Evolutionary conservation across 2,888 invertebrate species (phyloP).

Genomic region (Brenthis ino): DNA sequence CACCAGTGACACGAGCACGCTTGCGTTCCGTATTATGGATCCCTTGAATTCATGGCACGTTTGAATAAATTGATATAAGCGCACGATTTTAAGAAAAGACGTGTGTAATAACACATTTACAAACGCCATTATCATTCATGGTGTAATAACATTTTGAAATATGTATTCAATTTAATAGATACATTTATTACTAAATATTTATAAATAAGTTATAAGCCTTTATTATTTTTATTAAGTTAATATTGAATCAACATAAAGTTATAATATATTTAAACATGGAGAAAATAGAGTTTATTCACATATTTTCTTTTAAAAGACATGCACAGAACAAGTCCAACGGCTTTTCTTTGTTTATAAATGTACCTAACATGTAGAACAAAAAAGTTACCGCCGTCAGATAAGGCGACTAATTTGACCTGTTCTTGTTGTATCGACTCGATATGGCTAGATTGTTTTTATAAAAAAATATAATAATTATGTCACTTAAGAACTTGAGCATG

Average conservation of each 20-base stretch:
- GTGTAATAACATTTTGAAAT: slow-evolving; percentile 30
- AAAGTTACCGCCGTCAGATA: slow-evolving; percentile 25
- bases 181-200: not conserved
- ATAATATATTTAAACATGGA: not conserved
- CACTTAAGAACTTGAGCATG: slow-evolving; percentile 20
- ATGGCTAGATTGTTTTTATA: slow-evolving; percentile 26
- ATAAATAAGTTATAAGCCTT: not conserved
- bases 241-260: not conserved
- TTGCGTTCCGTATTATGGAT: slow-evolving; percentile 48
- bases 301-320: slow-evolving; percentile 12
- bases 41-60: slow-evolving; percentile 61
- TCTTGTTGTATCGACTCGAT: slow-evolving; percentile 19
- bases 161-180: slow-evolving; percentile 6
- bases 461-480: slow-evolving; percentile 32
- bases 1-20: slow-evolving; percentile 36
- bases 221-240: not conserved
- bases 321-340: slow-evolving; percentile 27
- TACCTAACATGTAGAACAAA: slow-evolving; percentile 10
- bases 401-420: slow-evolving; percentile 30
- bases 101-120: slow-evolving; percentile 64
- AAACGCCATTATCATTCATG: slow-evolving; percentile 46
- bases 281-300: slow-evolving; percentile 3
- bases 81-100: slow-evolving; percentile 70
- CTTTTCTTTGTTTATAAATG: slow-evolving; percentile 25
- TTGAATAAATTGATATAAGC: slow-evolving; percentile 65